A percentile compares a stretch with the other conserved stretches of the same genome.
These are phyloP conservation scores for Agonopterix alstromeriana DNA, from an alignment of 2,888 invertebrate genomes.

Conservation along the genomic window DNA sequence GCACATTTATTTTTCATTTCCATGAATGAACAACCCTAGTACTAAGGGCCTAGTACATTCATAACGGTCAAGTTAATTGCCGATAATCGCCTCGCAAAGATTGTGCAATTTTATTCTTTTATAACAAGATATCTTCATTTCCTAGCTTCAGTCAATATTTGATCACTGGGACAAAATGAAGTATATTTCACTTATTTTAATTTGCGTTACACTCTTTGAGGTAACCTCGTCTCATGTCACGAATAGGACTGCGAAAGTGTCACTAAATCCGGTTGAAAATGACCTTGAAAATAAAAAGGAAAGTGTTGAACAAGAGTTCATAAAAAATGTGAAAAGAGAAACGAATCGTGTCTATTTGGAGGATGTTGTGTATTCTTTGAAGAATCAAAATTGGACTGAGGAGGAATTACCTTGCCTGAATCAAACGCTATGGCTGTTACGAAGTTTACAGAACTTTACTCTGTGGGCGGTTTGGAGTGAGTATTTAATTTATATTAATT, in stretches of 20 bases:
- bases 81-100: constrained; percentile 26
- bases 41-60: too few relatives aligned
- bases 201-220: background rate
- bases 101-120: constrained; percentile 38
- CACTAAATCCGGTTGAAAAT: background rate
- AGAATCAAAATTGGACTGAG: constrained; percentile 48
- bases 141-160: constrained; percentile 29
- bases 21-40: too few relatives aligned
- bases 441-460: constrained; percentile 67
- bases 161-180: background rate
- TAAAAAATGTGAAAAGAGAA: constrained; percentile 1
- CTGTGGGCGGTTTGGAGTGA: constrained; percentile 77
- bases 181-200: background rate
- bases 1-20: too few relatives aligned
- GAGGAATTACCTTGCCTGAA: constrained; percentile 51
- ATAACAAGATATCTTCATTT: constrained; percentile 26
- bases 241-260: constrained; percentile 9
- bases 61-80: constrained; percentile 23
- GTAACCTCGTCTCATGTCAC: background rate
- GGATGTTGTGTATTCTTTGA: constrained; percentile 52
- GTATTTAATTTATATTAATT: constrained; percentile 16
- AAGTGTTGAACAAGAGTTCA: background rate
- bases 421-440: constrained; percentile 44
- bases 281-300: background rate
- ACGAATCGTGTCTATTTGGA: constrained; percentile 43